Evolutionary conservation across 2,113 vertebrate genomes (phyloP).

Genomic region (Oreotragus oreotragus): DNA sequence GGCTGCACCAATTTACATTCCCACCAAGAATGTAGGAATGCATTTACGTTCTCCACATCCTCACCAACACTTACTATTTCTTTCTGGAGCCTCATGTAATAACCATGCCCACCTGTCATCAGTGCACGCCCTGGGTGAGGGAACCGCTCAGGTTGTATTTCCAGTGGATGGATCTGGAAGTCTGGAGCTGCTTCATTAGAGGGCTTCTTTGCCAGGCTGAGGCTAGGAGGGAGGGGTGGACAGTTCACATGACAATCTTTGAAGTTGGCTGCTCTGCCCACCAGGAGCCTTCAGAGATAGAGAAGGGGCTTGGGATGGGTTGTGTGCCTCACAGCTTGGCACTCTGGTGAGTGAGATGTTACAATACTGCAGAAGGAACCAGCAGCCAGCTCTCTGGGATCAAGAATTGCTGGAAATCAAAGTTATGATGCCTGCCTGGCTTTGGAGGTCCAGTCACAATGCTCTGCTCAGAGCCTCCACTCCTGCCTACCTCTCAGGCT

Average conservation of each 20-base stretch:
- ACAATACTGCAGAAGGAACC: too few species aligned
- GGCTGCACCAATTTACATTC: background rate
- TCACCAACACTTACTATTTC: background rate
- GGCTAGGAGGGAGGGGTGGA: background rate
- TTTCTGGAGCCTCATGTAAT: background rate
- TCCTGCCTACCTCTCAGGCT: background rate
- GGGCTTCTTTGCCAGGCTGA: background rate
- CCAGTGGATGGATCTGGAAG: background rate
- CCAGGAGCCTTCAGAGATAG: background rate
- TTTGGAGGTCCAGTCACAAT: background rate
- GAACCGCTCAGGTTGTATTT: background rate
- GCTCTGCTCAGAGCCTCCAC: background rate
- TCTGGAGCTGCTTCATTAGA: background rate
- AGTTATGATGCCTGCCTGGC: background rate
- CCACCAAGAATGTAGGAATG: background rate
- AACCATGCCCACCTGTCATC: background rate
- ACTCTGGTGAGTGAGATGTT: background rate
- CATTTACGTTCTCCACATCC: background rate
- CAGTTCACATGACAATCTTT: too few species aligned
- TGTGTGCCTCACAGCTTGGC: background rate
- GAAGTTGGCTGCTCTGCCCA: background rate
- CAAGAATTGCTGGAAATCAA: background rate
- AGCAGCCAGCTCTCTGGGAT: background rate
- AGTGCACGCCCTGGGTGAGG: accelerated
- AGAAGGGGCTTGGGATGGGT: accelerated